Evolutionary conservation across 2,888 invertebrate species (phyloP).

Genomic region (Limnephilus marmoratus): DNA sequence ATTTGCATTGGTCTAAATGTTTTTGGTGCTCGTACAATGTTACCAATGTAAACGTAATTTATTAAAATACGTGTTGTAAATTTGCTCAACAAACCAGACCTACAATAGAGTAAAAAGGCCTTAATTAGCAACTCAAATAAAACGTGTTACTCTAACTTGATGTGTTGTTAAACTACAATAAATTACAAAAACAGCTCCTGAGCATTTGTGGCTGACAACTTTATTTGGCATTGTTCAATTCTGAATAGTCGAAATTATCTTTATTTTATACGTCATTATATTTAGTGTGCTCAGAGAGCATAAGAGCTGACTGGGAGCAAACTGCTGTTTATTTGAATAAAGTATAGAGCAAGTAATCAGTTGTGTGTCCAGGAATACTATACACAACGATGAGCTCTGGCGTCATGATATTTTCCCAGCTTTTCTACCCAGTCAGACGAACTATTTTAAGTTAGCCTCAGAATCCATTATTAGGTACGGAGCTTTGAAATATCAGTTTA

Average conservation of each 20-base stretch:
- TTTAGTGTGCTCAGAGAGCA: neutral
- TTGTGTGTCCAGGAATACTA: no score
- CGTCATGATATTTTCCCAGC: neutral
- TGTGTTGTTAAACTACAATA: neutral
- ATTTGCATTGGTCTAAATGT: no score
- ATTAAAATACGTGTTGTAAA: neutral
- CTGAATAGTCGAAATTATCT: neutral
- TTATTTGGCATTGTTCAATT: neutral
- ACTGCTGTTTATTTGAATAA: neutral
- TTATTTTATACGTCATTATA: neutral
- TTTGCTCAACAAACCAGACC: neutral
- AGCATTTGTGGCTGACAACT: neutral
- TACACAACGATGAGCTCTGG: no score
- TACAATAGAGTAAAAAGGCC: neutral
- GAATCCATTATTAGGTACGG: neutral
- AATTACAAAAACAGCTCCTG: neutral
- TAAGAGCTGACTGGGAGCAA: neutral
- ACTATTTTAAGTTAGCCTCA: neutral
- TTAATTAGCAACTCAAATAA: neutral
- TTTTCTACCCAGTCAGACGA: neutral
- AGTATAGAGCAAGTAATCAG: no score
- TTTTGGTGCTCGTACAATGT: no score
- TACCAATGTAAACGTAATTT: no score
- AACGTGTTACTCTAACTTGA: neutral
- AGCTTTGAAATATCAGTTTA: neutral